These are phyloP conservation scores for Neotoma lepida DNA, from an alignment of 2,113 vertebrate species.

Conservation along the genomic window DNA sequence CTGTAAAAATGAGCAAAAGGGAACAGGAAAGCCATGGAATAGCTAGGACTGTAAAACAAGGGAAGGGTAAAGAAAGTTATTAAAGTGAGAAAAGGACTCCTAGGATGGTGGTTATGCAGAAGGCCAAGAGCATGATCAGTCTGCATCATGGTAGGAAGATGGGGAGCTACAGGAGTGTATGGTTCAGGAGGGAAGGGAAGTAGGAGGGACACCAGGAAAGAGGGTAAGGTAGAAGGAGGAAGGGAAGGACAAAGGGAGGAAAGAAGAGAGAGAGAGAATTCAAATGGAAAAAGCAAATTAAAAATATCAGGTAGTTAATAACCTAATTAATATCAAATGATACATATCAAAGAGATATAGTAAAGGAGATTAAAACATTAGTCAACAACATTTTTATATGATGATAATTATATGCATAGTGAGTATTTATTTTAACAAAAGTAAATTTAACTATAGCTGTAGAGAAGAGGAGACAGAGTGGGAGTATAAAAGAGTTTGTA, in stretches of 20 bases:
- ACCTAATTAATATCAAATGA: not conserved
- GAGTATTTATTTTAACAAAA: slow-evolving; percentile 43
- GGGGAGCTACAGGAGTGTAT: not conserved
- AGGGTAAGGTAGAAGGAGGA: not conserved
- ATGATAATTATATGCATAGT: not conserved
- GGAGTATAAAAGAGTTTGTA: not conserved
- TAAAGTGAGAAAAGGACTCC: not conserved
- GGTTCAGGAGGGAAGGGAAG: not conserved
- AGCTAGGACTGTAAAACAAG: not conserved
- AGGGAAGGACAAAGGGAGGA: too few relatives aligned
- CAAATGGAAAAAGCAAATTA: not conserved
- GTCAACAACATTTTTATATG: not conserved
- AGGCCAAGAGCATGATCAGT: not conserved
- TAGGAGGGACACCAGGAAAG: not conserved
- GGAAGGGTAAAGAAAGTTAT: not conserved
- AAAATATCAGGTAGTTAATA: not conserved
- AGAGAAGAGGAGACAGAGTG: not conserved
- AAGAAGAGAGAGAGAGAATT: not conserved
- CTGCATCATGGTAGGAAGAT: not conserved
- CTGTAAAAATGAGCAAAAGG: not conserved
- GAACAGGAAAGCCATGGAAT: not conserved
- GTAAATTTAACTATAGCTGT: not conserved
- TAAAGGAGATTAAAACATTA: not conserved
- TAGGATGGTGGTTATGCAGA: not conserved
- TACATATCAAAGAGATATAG: slow-evolving; percentile 2